These are phyloP conservation scores for Myocastor coypus DNA, from an alignment of 2,113 vertebrate genomes.

Conservation along the genomic window DNA sequence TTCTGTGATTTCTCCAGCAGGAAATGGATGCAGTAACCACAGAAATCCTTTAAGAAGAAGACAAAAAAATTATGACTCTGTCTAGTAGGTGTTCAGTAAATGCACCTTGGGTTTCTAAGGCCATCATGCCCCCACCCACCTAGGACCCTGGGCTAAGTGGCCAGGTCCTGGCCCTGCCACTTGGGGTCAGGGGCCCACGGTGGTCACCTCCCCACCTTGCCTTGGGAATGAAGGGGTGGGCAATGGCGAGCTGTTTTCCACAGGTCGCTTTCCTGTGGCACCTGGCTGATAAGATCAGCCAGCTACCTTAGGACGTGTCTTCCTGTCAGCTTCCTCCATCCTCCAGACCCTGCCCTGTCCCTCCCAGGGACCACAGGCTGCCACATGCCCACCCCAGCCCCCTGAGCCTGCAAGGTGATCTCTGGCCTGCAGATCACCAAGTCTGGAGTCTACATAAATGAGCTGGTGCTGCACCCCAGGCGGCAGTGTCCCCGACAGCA, in stretches of 20 bases:
- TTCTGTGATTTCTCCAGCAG: slow-evolving; percentile 81
- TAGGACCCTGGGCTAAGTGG: background rate
- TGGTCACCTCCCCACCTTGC: background rate
- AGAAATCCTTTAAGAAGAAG: slow-evolving; percentile 52
- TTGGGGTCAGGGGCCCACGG: background rate
- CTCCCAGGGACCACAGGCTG: background rate
- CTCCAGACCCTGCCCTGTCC: background rate
- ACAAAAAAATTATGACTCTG: background rate
- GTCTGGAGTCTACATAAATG: background rate
- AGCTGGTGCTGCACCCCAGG: background rate
- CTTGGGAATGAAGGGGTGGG: background rate
- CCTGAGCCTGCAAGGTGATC: background rate
- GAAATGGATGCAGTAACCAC: slow-evolving; percentile 72
- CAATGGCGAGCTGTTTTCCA: background rate
- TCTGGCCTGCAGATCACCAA: background rate
- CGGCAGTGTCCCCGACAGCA: background rate
- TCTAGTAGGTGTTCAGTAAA: slow-evolving; percentile 61
- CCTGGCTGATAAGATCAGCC: background rate
- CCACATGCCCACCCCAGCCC: background rate
- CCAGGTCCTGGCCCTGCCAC: background rate
- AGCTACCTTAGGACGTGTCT: background rate
- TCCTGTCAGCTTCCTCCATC: background rate
- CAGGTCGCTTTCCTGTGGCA: slow-evolving; percentile 1
- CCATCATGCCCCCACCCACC: background rate
- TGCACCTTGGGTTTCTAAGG: background rate